Evolutionary conservation across 2,888 invertebrate species (phyloP).

Genomic region (Poecilus cupreus): DNA sequence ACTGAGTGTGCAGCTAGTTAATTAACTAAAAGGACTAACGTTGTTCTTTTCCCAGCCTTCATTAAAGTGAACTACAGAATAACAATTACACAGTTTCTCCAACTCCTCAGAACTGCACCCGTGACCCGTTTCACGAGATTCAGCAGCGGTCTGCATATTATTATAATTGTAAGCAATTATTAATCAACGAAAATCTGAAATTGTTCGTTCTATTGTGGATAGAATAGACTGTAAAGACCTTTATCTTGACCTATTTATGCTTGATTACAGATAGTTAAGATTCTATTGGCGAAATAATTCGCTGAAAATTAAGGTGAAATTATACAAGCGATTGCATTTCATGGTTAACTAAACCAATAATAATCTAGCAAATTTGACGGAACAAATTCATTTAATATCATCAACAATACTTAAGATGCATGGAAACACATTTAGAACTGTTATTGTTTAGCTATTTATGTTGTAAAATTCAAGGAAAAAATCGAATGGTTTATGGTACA

Average conservation of each 20-base stretch:
- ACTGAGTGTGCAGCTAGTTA: neutral
- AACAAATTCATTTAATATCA: neutral
- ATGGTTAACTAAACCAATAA: neutral
- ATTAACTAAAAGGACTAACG: slow-evolving; percentile 11
- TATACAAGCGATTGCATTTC: neutral
- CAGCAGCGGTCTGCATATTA: no score
- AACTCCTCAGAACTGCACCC: neutral
- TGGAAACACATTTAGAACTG: no score
- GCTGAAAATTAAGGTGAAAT: neutral
- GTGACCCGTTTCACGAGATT: neutral
- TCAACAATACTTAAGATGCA: no score
- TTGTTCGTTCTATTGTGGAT: slow-evolving; percentile 13
- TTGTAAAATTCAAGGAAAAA: no score
- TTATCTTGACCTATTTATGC: slow-evolving; percentile 38
- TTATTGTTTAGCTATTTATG: no score
- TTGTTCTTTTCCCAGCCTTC: neutral
- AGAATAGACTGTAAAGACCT: slow-evolving; percentile 2
- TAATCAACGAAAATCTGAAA: slow-evolving; percentile 2
- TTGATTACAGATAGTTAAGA: neutral
- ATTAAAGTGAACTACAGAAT: neutral
- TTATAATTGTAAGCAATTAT: slow-evolving; percentile 1
- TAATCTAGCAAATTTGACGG: neutral
- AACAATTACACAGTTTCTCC: neutral
- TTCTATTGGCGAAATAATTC: slow-evolving; percentile 12
- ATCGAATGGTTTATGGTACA: no score